Evolutionary conservation across 2,888 invertebrate genomes (phyloP), one percentile per base, ranked within the genome.

Genomic region (Microchrysa polita): DNA sequence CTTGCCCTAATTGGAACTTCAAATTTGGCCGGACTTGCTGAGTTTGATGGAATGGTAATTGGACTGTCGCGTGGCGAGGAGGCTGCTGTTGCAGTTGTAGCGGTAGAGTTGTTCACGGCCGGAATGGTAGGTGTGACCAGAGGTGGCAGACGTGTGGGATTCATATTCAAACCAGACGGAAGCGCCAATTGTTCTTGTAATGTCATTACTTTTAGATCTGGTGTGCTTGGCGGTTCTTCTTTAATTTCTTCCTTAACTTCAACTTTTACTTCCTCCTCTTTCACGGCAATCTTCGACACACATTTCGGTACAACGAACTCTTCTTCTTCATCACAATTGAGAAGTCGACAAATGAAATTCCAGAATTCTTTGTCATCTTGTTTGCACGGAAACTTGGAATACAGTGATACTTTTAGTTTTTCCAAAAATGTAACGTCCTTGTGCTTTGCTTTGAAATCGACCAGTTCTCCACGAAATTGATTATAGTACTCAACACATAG

Each of bases 401-500:
- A 90, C 60, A 94, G 82, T 0, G 94, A 92, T 77, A 89, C 91
- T 85, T 95, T 94, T 69, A 96, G 83, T 84, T 96, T 95, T 79
- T 96, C 95, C 73, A 95, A 88, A 82, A 91, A 95, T 0, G 92
- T 91, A 2, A 91, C 90, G 18, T 84, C 83, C 72, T 80, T 82
- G 74, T 80, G 83, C 27, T 79, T 79, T 22, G 78, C 88, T 63
- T 86, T 86, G 79, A 93, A 92, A 78, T 90, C 88, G 0, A 91
- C 85, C 76, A 90, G 88, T 77, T 92, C 92, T 59, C 87, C 87
- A 74, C 90, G 89, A 77, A 82, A 85, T 76, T 90, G 89, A 75
- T 89, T 88, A 81, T 96, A 96, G 84, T 95, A 96, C 78, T 94
- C 93, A 14, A 93, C 91, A 80, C 94, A 91, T 80, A 91, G 90